Evolutionary conservation across 2,113 vertebrate genomes (phyloP), one percentile per base, ranked within the genome.

Genomic region (Ellobius talpinus): DNA sequence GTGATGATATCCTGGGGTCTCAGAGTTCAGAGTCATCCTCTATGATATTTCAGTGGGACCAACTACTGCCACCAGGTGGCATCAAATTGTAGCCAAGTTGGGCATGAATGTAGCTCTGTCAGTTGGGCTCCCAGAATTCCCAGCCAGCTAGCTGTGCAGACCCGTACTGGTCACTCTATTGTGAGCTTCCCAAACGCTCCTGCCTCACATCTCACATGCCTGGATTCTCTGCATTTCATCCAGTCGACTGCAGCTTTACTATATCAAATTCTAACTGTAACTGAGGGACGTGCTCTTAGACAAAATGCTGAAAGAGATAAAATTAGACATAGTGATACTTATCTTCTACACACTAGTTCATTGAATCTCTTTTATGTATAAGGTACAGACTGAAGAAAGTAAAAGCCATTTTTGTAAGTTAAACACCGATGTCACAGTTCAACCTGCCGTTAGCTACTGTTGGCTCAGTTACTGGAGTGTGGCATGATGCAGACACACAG

Each of bases 11-110:
- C 12, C 89, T 50, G 36, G 4, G 36, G 42, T 47, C 26, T 63
- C 87, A 84, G 66, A 39, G 55, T 33, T 91, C 63, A 87, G 89
- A 87, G 89, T 14, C 72, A 24, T 85, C 45, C 73, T 42, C 58
- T 66, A 7, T 2, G 31, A 4, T 45, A 74, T 68, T 94, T 78
- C 92, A 90, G 47, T 77, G 33, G 68, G 66, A 50, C 23, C 85
- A 77, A 76, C 19, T 88, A 94, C 58, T 3, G 47, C 95, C 96
- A 97, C 90, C 90, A 97, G 96, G 90, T 98, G 97, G 96, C 95
- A 96, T 97, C 92, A 97, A 93, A 96, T 92, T 85, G 96, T 26
- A 97, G 61, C 87, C 45, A 76, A 95, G 87, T 74, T 17, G 17
- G 79, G 92, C 23, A 29, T 58, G 61, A 86, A 55, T 68, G 77